A percentile compares a stretch with the other conserved stretches of the same genome.
phyloP scores from a whole-genome alignment of 2,113 vertebrate species.

The Chlorodrepanis virens region DNA sequence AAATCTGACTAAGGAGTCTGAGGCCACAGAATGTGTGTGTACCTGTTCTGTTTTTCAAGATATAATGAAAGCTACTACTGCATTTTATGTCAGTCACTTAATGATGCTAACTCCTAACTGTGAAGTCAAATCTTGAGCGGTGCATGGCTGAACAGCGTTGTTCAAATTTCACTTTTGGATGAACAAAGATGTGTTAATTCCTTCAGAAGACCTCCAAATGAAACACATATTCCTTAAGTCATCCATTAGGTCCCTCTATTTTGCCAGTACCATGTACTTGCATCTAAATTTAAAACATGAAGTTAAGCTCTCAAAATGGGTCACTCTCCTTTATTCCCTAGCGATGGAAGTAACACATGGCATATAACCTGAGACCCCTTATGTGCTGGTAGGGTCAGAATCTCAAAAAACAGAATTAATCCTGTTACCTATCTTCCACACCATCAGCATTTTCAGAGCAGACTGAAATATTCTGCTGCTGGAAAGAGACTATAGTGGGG shows the following conservation, averaged over 20 bases:
- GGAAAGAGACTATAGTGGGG: neutral
- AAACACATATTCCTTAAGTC: neutral
- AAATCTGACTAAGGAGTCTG: neutral
- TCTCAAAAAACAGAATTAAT: neutral
- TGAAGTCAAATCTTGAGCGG: neutral
- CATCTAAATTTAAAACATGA: neutral
- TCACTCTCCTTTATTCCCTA: neutral
- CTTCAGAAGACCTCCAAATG: neutral
- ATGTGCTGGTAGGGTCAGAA: neutral
- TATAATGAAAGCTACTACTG: neutral
- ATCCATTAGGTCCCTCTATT: neutral
- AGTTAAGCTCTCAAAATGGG: neutral
- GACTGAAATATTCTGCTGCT: neutral
- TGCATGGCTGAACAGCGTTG: neutral
- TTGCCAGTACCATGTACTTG: neutral
- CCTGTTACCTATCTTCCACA: neutral
- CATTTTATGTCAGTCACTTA: neutral
- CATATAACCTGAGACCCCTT: neutral
- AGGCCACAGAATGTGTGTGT: neutral
- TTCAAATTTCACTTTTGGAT: neutral
- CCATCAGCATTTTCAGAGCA: neutral
- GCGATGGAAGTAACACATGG: neutral
- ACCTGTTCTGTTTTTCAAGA: neutral
- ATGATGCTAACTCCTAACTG: neutral
- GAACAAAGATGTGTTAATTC: neutral